Evolutionary conservation across 1,140 invertebrate genomes (phyloP), one percentile per base, ranked within the genome.

Genomic region (Vanessa atalanta): DNA sequence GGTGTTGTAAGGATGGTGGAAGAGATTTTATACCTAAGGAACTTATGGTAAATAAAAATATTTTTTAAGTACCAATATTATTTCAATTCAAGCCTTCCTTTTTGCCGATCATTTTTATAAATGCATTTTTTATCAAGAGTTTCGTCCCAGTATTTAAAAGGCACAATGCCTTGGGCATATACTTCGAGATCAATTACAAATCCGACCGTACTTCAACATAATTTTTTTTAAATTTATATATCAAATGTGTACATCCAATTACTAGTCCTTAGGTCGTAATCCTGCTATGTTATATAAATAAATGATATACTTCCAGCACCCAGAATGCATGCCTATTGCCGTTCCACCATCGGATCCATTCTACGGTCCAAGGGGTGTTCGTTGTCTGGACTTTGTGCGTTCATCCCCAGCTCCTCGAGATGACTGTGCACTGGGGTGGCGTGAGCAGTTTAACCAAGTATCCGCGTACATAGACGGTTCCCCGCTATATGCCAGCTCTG

Each of bases 401-500:
- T 96, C 96, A 11, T 95, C 95, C 6, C 94, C 96, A 1, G 95
- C 96, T 0, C 95, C 96, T 20, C 93, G 94, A 6, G 94, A 96
- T 26, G 94, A 95, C 80, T 97, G 96, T 77, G 94, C 95, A 15
- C 93, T 96, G 7, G 96, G 96, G 2, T 95, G 95, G 88, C 88
- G 96, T 3, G 96, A 97, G 77, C 96, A 97, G 88, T 94, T 96
- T 50, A 95, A 96, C 78, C 96, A 97, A 87, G 95, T 98, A 14
- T 99, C 98, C 0, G 96, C 97, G 5, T 99, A 95, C 83, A 94
- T 99, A 16, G 98, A 99, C 85, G 98, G 95, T 2, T 99, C 98
- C 0, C 96, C 96, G 37, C 95, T 99, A 11, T 99, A 99, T 87
- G 98, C 97, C 57, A 98, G 96, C 86, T 96, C 95, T 57, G 95